Conservation (phyloP, 2,113 vertebrate species). For the Notiomystis cincta region DNA sequence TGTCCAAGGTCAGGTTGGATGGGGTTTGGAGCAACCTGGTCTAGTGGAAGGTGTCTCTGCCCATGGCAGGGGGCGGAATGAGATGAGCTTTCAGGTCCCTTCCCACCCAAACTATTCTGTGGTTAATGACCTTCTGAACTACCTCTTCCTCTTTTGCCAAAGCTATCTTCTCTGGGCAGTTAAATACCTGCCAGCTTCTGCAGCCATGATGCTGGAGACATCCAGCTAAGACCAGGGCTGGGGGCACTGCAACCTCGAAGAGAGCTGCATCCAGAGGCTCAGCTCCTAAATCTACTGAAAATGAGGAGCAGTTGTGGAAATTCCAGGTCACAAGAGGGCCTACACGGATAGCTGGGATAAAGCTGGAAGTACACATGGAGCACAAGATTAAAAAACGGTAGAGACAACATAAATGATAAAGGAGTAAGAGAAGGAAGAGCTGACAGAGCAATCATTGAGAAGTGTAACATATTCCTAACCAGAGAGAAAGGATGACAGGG, state of each 20-base stretch:
- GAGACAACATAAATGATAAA: background rate
- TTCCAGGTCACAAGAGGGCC: background rate
- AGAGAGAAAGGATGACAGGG: background rate
- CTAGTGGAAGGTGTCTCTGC: background rate
- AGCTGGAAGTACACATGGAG: background rate
- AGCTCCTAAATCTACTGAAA: background rate
- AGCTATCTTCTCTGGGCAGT: background rate
- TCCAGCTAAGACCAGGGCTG: background rate
- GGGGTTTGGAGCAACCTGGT: background rate
- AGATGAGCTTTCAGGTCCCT: background rate
- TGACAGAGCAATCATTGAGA: background rate
- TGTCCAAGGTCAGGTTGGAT: background rate
- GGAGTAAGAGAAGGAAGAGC: background rate
- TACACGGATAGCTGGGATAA: background rate
- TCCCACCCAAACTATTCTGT: background rate
- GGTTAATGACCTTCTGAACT: background rate
- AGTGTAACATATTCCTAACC: background rate
- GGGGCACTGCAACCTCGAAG: background rate
- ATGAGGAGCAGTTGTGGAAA: background rate
- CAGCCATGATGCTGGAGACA: fast-evolving
- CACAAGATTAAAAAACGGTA: background rate
- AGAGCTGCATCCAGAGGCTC: background rate
- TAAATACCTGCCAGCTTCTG: background rate
- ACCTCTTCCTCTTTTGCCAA: background rate
- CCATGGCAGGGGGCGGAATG: background rate